Evolutionary conservation across 2,113 vertebrate species (phyloP).

Genomic region (Guaruba guarouba): DNA sequence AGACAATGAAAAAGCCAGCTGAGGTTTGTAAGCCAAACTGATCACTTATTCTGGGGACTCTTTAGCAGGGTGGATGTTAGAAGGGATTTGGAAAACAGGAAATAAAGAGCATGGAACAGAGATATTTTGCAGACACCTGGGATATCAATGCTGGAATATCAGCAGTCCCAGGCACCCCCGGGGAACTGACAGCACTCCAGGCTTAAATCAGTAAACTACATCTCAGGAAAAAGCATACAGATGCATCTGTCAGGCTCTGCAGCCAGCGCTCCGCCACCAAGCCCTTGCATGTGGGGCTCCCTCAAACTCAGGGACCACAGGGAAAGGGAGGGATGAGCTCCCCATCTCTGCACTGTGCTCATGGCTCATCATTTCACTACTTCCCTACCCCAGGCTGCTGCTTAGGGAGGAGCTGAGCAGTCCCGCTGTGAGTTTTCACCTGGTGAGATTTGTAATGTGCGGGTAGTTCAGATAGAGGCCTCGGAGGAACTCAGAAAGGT

Average conservation of each 20-base stretch:
- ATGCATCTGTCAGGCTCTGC: background rate
- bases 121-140: background rate
- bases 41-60: background rate
- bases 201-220: background rate
- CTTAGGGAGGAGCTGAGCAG: background rate
- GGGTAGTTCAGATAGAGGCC: conserved; percentile 91
- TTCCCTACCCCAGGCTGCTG: background rate
- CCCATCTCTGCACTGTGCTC: background rate
- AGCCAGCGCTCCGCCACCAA: background rate
- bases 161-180: background rate
- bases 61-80: background rate
- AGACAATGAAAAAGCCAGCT: background rate
- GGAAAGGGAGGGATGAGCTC: background rate
- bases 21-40: background rate
- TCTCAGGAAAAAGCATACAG: background rate
- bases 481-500: conserved; percentile 82
- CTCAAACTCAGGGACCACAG: background rate
- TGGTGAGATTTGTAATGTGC: conserved; percentile 84
- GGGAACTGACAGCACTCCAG: background rate
- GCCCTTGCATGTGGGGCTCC: accelerated
- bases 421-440: conserved; percentile 45
- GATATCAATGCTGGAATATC: background rate
- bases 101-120: background rate
- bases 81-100: background rate
- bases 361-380: background rate